Conservation (phyloP, 2,113 vertebrate genomes). For the Poicephalus gulielmi region DNA sequence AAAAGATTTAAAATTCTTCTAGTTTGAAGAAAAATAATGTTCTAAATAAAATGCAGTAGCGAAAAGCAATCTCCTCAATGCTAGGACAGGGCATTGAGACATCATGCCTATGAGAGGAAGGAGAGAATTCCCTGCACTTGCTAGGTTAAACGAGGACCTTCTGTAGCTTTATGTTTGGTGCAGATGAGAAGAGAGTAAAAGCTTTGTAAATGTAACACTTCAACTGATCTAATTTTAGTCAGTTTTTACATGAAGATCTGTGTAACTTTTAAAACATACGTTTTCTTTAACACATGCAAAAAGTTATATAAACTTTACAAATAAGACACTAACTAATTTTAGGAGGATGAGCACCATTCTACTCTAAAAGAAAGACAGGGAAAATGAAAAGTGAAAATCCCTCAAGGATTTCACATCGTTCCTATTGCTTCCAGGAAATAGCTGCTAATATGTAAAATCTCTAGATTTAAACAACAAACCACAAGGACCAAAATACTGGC, state of each 20-base stretch:
- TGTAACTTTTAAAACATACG: neutral
- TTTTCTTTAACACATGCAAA: neutral
- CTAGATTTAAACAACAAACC: constrained; percentile 51
- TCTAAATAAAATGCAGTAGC: neutral
- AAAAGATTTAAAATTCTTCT: neutral
- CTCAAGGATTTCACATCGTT: constrained; percentile 15
- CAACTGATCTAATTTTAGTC: neutral
- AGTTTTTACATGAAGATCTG: neutral
- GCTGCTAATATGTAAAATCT: constrained; percentile 39
- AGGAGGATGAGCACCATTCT: neutral
- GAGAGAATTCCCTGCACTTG: neutral
- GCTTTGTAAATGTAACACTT: neutral
- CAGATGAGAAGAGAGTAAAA: neutral
- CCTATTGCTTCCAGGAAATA: constrained; percentile 38
- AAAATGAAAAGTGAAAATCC: constrained; percentile 34
- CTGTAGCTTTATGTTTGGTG: neutral
- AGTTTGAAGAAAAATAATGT: neutral
- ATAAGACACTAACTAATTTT: neutral
- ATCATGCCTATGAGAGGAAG: neutral
- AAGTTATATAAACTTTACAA: neutral
- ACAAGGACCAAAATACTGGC: constrained; percentile 17
- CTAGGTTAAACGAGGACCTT: neutral
- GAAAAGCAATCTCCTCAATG: neutral
- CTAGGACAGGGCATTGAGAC: neutral
- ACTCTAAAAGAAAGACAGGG: neutral